phyloP scores from a whole-genome alignment of 1,140 invertebrate species.

The Globodera ellingtonae region DNA sequence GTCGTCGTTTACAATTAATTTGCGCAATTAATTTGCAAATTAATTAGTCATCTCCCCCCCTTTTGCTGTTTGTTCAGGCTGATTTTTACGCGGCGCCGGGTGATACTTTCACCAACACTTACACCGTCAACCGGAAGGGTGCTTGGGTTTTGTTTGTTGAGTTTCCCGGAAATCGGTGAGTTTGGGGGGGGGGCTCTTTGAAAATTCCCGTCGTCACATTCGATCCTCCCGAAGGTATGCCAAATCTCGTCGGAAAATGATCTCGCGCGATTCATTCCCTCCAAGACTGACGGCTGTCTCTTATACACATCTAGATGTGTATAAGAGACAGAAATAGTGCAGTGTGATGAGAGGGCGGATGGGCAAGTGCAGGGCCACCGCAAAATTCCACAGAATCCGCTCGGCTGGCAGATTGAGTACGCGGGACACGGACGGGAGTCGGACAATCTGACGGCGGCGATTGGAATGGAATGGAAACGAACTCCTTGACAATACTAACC shows the following conservation, averaged over 20 bases:
- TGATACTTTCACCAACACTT: conserved; percentile 63
- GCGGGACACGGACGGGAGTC: conserved; percentile 44
- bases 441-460: conserved; percentile 2
- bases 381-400: too few relatives aligned
- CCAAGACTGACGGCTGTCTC: too few relatives aligned
- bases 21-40: background rate
- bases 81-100: conserved; percentile 61
- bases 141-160: conserved; percentile 64
- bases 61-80: background rate
- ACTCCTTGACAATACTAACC: too few relatives aligned
- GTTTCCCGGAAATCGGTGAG: conserved; percentile 55
- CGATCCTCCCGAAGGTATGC: conserved; percentile 42
- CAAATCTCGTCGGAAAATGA: conserved; percentile 61
- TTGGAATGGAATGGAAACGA: too few relatives aligned
- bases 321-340: too few relatives aligned
- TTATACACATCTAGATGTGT: too few relatives aligned
- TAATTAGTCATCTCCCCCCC: background rate
- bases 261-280: conserved; percentile 61
- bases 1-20: background rate
- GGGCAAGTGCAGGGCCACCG: too few relatives aligned
- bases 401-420: too few relatives aligned
- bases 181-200: background rate
- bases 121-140: conserved; percentile 63
- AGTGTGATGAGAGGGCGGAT: too few relatives aligned
- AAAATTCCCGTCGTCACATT: too few relatives aligned